Evolutionary conservation across 2,888 invertebrate species (phyloP), one percentile per base, ranked within the genome.

Genomic region (Sclerodermus sp.): DNA sequence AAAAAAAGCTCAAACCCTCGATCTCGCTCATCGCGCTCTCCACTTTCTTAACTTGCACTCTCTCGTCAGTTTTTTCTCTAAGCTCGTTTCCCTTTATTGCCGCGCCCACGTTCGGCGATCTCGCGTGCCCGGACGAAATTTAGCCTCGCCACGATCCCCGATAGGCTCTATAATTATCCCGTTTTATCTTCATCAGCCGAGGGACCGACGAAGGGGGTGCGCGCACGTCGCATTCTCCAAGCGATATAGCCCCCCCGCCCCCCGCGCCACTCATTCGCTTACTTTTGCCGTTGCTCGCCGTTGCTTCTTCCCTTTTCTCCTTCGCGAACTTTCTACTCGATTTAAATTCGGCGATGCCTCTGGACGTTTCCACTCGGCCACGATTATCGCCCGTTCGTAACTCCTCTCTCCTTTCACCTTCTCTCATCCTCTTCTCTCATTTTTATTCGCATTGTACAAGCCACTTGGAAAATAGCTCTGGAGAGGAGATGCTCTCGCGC

Each of bases 151-250:
- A 58, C 69, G 72, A 73, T 73, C 69, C 55, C 67, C 68, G 73
- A 73, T 73, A 73, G 72, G 66, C 73, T 69, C 73, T 72, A 71
- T 73, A 74, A 75, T 75, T 75, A 75, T 74, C 68, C 72, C 68
- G 67, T 74, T 74, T 74, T 74, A 75, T 74, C 75, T 74, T 73
- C 71, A 73, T 73, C 72, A 71, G 63, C 57, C 47, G 64, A 60
- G 55, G 49, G 57, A 53, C 49, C 46, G 43, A 42, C 49, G 23
- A 23, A 8, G 34, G 12, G 12, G 34, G 3, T 3, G 34, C 12
- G 34, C 12, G 12, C 37, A 12, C 43, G 9, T 43, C 12, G 30
- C 16, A 29, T 16, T n/a, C 18, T 12, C 12, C 13, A 10, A 16
- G 41, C 16, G 13, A 13, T 23, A 29, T 29, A 29, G n/a, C 23